A percentile compares a stretch with the other conserved stretches of the same genome.
Conservation (phyloP, 2,888 invertebrate species). For the Isotomurus palustris region DNA sequence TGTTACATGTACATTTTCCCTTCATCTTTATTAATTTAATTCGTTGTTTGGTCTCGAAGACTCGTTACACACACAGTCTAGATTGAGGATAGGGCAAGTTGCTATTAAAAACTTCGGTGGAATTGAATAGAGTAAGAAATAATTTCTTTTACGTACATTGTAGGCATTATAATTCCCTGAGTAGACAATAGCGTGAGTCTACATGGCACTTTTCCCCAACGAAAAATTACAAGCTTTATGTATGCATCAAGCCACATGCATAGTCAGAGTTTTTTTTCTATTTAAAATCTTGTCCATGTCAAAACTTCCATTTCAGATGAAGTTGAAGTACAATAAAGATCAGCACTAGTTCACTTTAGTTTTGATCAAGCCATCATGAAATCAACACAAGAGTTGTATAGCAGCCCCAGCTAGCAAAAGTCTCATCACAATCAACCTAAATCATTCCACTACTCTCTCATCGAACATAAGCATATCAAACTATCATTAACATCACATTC, state of each 20-base stretch:
- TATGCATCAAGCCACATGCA: neutral
- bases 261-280: neutral
- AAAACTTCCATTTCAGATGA: neutral
- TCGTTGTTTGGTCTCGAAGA: too few relatives aligned
- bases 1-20: too few relatives aligned
- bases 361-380: slow-evolving; percentile 8
- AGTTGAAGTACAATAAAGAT: slow-evolving; percentile 6
- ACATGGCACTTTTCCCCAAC: neutral
- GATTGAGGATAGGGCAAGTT: too few relatives aligned
- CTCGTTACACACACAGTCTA: too few relatives aligned
- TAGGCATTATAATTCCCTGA: too few relatives aligned
- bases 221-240: neutral
- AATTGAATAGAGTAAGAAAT: too few relatives aligned
- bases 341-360: neutral
- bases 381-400: neutral
- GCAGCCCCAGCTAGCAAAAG: too few relatives aligned
- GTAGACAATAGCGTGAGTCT: too few relatives aligned
- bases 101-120: too few relatives aligned
- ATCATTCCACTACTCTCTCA: neutral
- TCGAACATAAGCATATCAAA: neutral
- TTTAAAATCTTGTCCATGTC: neutral
- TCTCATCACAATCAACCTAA: neutral
- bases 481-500: neutral
- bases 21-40: too few relatives aligned
- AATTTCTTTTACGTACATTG: too few relatives aligned